Percentiles rank a stretch among this genome's conserved stretches.
Evolutionary conservation across 2,797 vertebrate genomes (phyloP).

Genomic region (Gambusia yucatana): DNA sequence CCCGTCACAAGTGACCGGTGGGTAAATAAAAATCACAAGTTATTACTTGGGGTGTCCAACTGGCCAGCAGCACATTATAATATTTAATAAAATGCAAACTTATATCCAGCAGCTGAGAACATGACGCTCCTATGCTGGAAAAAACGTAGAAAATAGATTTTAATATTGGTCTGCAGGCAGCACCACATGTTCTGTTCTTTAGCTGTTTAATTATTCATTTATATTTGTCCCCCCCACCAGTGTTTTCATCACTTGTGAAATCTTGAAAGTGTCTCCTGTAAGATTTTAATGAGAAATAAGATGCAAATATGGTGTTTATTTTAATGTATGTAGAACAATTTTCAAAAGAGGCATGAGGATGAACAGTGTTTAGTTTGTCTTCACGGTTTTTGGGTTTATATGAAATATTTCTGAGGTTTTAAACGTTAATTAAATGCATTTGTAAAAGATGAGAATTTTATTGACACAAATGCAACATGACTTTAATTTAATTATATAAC

Average conservation of each 20-base stretch:
- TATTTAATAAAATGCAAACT: constrained; percentile 11
- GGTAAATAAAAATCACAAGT: neutral
- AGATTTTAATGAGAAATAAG: neutral
- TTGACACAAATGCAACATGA: neutral
- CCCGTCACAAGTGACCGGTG: neutral
- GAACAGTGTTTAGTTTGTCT: neutral
- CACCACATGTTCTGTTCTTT: constrained; percentile 58
- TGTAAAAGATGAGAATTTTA: neutral
- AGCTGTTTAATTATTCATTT: constrained; percentile 21
- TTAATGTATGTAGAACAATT: too few relatives aligned
- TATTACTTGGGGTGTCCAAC: neutral
- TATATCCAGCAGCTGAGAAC: constrained; percentile 17
- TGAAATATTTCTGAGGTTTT: neutral
- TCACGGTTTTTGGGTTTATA: neutral
- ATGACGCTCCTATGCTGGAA: constrained; percentile 4
- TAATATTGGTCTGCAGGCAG: constrained; percentile 39
- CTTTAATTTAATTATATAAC: neutral
- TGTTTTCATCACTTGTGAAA: neutral
- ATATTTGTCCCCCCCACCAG: constrained; percentile 37
- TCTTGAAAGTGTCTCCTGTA: neutral
- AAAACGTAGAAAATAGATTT: constrained; percentile 15
- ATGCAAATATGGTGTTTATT: neutral
- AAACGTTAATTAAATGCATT: neutral
- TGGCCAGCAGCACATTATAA: neutral
- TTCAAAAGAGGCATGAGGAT: neutral